A percentile compares a stretch with the other conserved stretches of the same genome.
Evolutionary conservation across 1,140 invertebrate species (phyloP).

Genomic region (Potamilus streckersoni): DNA sequence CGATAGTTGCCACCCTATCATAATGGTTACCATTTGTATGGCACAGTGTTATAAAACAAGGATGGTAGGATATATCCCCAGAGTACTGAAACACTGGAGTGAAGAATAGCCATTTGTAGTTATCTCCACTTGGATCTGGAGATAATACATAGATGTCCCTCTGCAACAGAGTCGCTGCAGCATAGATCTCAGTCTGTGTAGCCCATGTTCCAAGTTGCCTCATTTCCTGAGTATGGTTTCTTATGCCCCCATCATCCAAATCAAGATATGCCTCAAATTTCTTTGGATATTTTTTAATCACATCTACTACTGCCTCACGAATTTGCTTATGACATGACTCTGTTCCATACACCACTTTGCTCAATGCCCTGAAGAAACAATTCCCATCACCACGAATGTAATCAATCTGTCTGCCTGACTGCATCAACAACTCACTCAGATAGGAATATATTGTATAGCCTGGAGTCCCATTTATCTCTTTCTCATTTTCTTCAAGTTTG

Average conservation of each 20-base stretch:
- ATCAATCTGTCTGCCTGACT: conserved; percentile 46
- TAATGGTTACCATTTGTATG: conserved; percentile 60
- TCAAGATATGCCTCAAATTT: conserved; percentile 58
- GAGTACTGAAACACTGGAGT: conserved; percentile 42
- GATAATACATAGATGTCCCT: conserved; percentile 56
- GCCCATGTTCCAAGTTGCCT: conserved; percentile 49
- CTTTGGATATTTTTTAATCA: conserved; percentile 46
- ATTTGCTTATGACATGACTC: conserved; percentile 54
- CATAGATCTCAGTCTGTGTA: conserved; percentile 60
- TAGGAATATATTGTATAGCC: conserved; percentile 27
- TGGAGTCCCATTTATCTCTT: conserved; percentile 19
- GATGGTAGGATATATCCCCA: conserved; percentile 23
- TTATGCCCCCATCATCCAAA: conserved; percentile 23
- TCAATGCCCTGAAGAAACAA: conserved; percentile 61
- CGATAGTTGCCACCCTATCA: conserved; percentile 44
- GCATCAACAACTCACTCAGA: conserved; percentile 20
- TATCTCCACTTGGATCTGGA: conserved; percentile 45
- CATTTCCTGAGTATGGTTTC: conserved; percentile 51
- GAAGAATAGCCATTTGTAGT: conserved; percentile 55
- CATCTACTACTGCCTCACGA: conserved; percentile 51
- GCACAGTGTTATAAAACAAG: conserved; percentile 52
- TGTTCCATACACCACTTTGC: conserved; percentile 56
- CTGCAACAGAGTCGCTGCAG: conserved; percentile 53
- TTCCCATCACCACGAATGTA: conserved; percentile 62
- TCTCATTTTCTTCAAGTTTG: conserved; percentile 6